Percentiles rank a stretch among this genome's conserved stretches.
Conservation (phyloP, 2,113 vertebrate species). For the Puma concolor region DNA sequence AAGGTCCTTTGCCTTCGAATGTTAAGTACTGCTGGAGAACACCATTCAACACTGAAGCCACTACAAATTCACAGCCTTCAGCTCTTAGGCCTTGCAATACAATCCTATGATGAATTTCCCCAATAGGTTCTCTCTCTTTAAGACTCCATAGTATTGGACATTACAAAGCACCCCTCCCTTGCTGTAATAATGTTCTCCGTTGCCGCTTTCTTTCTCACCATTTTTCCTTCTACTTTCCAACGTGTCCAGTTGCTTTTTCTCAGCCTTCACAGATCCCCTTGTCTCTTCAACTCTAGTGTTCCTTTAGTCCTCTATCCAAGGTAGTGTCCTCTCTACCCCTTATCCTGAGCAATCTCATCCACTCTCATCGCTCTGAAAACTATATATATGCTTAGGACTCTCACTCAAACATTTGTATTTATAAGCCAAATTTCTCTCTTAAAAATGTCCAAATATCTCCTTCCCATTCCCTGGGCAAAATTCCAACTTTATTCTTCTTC, state of each 20-base stretch:
- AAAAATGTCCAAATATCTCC: not conserved
- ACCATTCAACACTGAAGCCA: not conserved
- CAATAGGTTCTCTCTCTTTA: not conserved
- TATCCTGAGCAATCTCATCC: not conserved
- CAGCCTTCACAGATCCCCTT: not conserved
- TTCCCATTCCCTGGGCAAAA: not conserved
- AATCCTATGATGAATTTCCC: not conserved
- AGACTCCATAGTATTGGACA: not conserved
- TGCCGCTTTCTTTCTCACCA: not conserved
- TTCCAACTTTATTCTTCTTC: not conserved
- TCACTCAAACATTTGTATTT: not conserved
- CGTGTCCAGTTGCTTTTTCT: not conserved
- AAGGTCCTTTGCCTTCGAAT: not conserved
- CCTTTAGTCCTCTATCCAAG: not conserved
- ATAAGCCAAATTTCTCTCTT: not conserved
- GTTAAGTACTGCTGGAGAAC: slow-evolving; percentile 3
- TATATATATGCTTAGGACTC: not conserved
- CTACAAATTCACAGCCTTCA: slow-evolving; percentile 7
- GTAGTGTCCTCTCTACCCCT: not conserved
- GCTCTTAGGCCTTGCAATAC: not conserved
- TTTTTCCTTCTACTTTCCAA: not conserved
- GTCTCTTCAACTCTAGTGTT: not conserved
- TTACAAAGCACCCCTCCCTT: not conserved
- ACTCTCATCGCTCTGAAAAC: not conserved
- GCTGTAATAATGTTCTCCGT: not conserved